Conservation (phyloP, 2,797 vertebrate genomes). For the Erithacus rubecula region DNA sequence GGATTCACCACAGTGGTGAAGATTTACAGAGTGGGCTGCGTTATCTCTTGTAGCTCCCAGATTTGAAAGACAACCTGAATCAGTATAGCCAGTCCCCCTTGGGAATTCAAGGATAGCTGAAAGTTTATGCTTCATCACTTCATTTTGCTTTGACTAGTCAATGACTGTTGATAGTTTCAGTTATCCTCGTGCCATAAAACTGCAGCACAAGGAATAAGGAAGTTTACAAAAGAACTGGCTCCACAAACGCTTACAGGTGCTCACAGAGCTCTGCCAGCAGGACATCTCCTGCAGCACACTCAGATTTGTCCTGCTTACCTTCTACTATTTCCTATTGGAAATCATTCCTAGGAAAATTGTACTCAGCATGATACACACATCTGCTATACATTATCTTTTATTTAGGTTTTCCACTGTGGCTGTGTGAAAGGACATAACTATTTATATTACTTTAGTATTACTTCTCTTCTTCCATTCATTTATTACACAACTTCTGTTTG, state of each 20-base stretch:
- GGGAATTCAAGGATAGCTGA: neutral
- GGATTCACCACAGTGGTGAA: neutral
- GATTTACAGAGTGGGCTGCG: neutral
- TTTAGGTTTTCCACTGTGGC: neutral
- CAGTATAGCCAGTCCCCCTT: neutral
- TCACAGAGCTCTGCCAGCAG: neutral
- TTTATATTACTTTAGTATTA: neutral
- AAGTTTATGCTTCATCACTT: neutral
- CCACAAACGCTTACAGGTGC: neutral
- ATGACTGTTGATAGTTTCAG: neutral
- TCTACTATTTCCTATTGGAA: neutral
- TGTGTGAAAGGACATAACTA: neutral
- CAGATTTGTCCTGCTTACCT: neutral
- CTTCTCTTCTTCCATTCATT: neutral
- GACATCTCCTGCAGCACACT: neutral
- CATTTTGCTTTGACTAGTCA: neutral
- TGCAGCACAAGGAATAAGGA: neutral
- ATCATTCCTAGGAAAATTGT: neutral
- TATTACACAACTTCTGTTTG: neutral
- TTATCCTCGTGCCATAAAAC: neutral
- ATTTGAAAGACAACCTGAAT: neutral
- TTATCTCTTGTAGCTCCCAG: neutral
- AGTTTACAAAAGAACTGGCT: neutral
- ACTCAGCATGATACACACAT: neutral
- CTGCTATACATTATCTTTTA: neutral